phyloP scores from a whole-genome alignment of 2,888 invertebrate genomes.

The Sminthurinus aureus region DNA sequence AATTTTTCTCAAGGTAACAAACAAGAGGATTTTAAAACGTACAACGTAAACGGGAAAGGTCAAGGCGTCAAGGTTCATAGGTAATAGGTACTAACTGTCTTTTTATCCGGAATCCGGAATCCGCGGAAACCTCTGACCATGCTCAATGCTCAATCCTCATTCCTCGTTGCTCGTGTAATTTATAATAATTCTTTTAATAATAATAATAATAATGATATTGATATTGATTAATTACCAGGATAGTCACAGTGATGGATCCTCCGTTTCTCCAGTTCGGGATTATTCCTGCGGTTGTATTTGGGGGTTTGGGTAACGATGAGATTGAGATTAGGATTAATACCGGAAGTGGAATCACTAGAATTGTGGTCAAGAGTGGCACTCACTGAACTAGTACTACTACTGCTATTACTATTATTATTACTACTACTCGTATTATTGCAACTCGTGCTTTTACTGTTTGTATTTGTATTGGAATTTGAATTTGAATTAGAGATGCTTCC shows the following conservation, averaged over 20 bases:
- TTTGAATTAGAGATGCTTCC: constrained; percentile 25
- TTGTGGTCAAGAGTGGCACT: constrained; percentile 28
- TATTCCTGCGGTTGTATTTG: constrained; percentile 93
- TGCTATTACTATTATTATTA: neutral
- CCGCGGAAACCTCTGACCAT: too few relatives aligned
- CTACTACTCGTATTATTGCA: neutral
- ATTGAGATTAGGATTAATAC: constrained; percentile 26
- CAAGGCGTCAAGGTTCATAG: too few relatives aligned
- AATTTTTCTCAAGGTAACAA: too few relatives aligned
- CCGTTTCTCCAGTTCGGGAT: constrained; percentile 94
- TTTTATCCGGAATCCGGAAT: too few relatives aligned
- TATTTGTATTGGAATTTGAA: neutral
- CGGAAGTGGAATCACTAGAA: constrained; percentile 44
- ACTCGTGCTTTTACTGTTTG: neutral
- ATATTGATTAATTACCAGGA: constrained; percentile 70
- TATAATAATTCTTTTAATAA: too few relatives aligned
- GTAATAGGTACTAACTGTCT: too few relatives aligned
- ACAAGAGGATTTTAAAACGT: too few relatives aligned
- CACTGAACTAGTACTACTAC: neutral
- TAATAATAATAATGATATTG: too few relatives aligned
- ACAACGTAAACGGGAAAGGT: too few relatives aligned
- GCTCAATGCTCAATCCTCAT: too few relatives aligned
- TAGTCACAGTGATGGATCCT: constrained; percentile 97
- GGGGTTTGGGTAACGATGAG: constrained; percentile 56
- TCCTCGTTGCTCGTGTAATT: too few relatives aligned